A percentile compares a stretch with the other conserved stretches of the same genome.
Conservation (phyloP, 2,113 vertebrate genomes). For the Oophaga pumilio region DNA sequence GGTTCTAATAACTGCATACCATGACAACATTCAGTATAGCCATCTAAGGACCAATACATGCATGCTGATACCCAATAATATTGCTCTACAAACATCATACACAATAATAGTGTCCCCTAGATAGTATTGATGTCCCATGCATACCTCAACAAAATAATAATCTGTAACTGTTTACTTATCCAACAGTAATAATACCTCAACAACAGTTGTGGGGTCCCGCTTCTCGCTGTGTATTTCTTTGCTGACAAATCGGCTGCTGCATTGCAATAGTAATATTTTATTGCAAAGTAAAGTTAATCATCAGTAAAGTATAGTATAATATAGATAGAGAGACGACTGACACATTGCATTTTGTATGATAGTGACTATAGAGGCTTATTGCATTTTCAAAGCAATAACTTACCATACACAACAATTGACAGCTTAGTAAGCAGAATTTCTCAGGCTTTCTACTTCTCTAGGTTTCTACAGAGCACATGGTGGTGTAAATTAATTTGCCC, state of each 20-base stretch:
- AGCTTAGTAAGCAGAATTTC: constrained; percentile 84
- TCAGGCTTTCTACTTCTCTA: constrained; percentile 76
- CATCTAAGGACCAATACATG: too few relatives aligned
- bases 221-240: background rate
- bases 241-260: background rate
- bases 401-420: constrained; percentile 71
- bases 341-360: background rate
- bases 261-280: background rate
- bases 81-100: too few relatives aligned
- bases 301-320: too few relatives aligned
- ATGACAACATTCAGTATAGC: too few relatives aligned
- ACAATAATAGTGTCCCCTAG: too few relatives aligned
- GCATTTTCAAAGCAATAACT: constrained; percentile 73
- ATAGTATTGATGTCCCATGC: too few relatives aligned
- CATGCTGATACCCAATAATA: too few relatives aligned
- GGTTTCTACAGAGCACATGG: constrained; percentile 80
- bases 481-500: constrained; percentile 93
- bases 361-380: background rate
- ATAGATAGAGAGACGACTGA: background rate
- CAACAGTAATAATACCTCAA: too few relatives aligned
- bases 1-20: too few relatives aligned
- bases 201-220: too few relatives aligned
- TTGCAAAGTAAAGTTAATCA: background rate
- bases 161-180: too few relatives aligned
- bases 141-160: too few relatives aligned